Evolutionary conservation across 2,888 invertebrate genomes (phyloP).

Genomic region (Nephrotoma guestfalica): DNA sequence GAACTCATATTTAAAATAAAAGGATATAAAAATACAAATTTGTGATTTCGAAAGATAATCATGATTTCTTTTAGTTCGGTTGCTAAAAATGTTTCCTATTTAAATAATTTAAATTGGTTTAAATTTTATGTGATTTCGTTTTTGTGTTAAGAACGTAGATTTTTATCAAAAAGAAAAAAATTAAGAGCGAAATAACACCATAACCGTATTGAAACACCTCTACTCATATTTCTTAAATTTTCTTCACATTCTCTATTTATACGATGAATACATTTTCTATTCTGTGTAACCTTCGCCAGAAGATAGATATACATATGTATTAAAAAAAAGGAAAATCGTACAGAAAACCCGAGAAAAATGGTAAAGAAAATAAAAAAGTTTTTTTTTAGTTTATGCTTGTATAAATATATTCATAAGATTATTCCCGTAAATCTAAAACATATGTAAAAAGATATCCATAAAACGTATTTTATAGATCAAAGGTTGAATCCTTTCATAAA

Average conservation of each 20-base stretch:
- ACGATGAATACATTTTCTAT: not conserved
- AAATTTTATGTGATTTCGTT: not conserved
- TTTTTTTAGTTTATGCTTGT: not conserved
- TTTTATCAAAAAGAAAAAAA: not conserved
- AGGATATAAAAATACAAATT: not conserved
- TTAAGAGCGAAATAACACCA: not conserved
- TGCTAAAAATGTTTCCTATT: not conserved
- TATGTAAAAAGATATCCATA: not conserved
- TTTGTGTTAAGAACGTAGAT: not conserved
- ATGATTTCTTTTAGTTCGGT: not conserved
- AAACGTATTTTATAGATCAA: constrained; percentile 3
- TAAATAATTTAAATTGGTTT: not conserved
- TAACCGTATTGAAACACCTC: not conserved
- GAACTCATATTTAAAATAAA: not conserved
- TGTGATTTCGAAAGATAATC: not conserved
- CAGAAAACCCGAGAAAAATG: not conserved
- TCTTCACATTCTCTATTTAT: not conserved
- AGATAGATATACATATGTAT: not conserved
- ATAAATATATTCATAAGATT: not conserved
- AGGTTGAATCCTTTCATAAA: constrained; percentile 4
- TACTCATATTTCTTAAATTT: not conserved
- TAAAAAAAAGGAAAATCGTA: not conserved
- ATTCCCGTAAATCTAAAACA: not conserved
- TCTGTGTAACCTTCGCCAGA: not conserved
- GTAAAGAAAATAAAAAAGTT: not conserved